Conservation (phyloP, 2,888 invertebrate genomes). For the Anoplius nigerrimus region DNA sequence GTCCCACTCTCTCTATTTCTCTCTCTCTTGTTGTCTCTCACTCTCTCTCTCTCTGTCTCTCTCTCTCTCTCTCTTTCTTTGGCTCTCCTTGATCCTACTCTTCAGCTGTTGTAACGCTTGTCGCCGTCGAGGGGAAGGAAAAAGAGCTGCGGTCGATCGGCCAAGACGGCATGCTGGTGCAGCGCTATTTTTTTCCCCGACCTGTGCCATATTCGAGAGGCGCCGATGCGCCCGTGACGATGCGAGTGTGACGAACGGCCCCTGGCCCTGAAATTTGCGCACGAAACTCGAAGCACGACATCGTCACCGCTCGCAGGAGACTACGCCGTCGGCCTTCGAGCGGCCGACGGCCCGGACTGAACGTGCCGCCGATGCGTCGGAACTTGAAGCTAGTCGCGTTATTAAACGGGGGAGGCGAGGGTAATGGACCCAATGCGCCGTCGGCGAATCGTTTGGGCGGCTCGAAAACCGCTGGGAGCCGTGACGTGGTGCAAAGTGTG, state of each 20-base stretch:
- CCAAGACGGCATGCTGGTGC: too few species aligned
- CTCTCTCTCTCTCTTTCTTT: too few species aligned
- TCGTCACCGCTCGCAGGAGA: too few species aligned
- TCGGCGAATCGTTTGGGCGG: not conserved
- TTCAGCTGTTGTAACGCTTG: constrained; percentile 38
- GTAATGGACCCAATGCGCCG: not conserved
- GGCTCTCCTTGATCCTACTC: constrained; percentile 22
- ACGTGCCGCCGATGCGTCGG: constrained; percentile 65
- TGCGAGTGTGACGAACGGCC: constrained; percentile 6
- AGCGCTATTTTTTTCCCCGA: constrained; percentile 7
- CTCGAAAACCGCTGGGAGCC: not conserved
- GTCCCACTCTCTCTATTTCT: not conserved
- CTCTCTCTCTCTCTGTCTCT: constrained; percentile 6
- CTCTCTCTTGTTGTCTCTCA: constrained; percentile 32
- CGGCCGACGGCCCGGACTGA: constrained; percentile 44
- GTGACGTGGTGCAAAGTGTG: constrained; percentile 12
- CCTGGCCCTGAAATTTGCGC: constrained; percentile 11
- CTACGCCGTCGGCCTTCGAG: too few species aligned
- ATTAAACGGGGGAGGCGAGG: constrained; percentile 27
- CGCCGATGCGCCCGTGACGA: constrained; percentile 29
- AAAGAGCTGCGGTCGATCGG: too few species aligned
- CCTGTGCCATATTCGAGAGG: constrained; percentile 46
- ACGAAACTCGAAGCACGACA: too few species aligned
- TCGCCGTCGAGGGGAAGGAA: constrained; percentile 6
- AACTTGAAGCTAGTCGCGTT: constrained; percentile 72